Conservation (phyloP, 2,888 invertebrate species). For the Empis stercorea region DNA sequence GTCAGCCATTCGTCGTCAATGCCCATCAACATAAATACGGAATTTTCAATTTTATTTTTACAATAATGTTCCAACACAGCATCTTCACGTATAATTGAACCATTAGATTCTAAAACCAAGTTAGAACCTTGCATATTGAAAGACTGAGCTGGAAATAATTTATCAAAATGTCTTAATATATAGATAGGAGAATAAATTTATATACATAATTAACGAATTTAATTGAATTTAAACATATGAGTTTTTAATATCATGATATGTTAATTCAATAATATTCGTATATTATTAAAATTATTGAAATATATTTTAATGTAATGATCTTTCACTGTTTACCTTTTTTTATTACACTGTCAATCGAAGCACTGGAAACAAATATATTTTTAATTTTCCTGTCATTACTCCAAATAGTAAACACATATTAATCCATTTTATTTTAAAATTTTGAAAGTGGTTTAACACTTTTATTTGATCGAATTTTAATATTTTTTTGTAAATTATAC, state of each 20-base stretch:
- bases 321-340: background rate
- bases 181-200: too few relatives aligned
- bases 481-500: too few relatives aligned
- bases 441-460: too few relatives aligned
- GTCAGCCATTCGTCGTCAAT: background rate
- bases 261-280: too few relatives aligned
- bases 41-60: too few relatives aligned
- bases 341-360: background rate
- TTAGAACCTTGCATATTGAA: background rate
- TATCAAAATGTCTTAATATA: too few relatives aligned
- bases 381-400: background rate
- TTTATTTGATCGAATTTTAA: too few relatives aligned
- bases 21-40: background rate
- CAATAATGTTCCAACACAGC: background rate
- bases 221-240: too few relatives aligned
- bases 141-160: too few relatives aligned
- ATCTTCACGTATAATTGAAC: background rate
- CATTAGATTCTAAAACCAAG: background rate
- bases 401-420: background rate
- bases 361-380: background rate
- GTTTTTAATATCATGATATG: too few relatives aligned
- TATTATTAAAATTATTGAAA: background rate
- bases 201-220: too few relatives aligned
- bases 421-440: too few relatives aligned
- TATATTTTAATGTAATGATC: background rate